Conservation (phyloP, 1,140 invertebrate species). For the Thalassaphorura encarpata region DNA sequence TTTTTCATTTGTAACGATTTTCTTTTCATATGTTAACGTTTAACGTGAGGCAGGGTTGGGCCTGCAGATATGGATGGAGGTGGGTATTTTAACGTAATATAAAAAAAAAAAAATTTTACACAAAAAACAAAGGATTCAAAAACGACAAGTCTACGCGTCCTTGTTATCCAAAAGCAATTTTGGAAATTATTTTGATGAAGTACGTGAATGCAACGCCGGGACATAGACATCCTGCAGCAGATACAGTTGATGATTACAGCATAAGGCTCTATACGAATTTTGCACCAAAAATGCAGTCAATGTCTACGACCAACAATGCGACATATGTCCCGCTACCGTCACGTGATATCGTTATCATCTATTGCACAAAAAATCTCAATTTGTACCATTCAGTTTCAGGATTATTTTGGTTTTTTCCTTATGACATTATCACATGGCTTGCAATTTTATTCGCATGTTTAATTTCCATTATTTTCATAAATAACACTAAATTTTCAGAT, state of each 20-base stretch:
- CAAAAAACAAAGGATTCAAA: no score
- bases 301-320: neutral
- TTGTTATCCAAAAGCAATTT: neutral
- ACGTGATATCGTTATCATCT: neutral
- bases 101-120: no score
- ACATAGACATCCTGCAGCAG: neutral
- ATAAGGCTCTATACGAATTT: neutral
- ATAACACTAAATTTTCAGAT: neutral
- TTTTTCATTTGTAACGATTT: neutral
- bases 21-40: neutral
- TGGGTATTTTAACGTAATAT: no score
- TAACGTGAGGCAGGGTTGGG: no score
- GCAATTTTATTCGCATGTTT: neutral
- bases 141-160: no score
- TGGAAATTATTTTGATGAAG: neutral
- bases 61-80: no score
- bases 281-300: neutral
- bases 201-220: neutral
- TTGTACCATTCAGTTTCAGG: neutral
- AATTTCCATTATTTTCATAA: neutral
- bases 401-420: neutral
- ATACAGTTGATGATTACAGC: no score
- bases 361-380: neutral
- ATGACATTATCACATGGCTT: neutral
- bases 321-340: neutral